Conservation (phyloP, 2,113 vertebrate genomes). For the Crotalus helleri region DNA sequence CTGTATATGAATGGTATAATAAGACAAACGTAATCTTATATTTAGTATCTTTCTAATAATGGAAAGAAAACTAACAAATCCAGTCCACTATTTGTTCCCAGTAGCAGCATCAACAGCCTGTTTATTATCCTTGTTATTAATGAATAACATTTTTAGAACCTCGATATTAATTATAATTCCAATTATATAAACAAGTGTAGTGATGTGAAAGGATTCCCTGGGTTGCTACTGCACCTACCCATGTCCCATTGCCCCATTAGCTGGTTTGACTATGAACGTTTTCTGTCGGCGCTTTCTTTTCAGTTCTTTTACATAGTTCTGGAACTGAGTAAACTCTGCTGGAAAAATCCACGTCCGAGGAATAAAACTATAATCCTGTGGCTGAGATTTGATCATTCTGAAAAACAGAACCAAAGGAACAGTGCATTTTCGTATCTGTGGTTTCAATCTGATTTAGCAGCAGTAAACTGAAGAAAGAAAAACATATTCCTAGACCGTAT, state of each 20-base stretch:
- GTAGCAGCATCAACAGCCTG: neutral
- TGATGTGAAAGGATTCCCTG: neutral
- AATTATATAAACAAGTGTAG: neutral
- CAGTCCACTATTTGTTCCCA: neutral
- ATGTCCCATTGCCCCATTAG: slow-evolving; percentile 98
- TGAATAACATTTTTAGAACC: neutral
- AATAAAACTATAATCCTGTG: slow-evolving; percentile 94
- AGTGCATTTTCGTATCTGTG: slow-evolving; percentile 26
- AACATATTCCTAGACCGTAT: neutral
- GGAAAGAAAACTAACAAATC: slow-evolving; percentile 15
- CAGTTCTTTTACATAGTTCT: slow-evolving; percentile 95
- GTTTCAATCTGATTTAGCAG: neutral
- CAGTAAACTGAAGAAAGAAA: neutral
- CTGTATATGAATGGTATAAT: neutral
- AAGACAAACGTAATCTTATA: slow-evolving; percentile 10
- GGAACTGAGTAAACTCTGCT: slow-evolving; percentile 95
- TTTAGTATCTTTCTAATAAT: neutral
- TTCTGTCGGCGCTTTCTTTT: slow-evolving; percentile 94
- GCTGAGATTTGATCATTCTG: slow-evolving; percentile 95
- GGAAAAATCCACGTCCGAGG: slow-evolving; percentile 98
- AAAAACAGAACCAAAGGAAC: slow-evolving; percentile 28
- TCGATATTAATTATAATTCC: neutral
- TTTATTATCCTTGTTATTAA: neutral
- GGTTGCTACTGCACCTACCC: slow-evolving; percentile 77
- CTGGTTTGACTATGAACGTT: slow-evolving; percentile 96